Conservation (phyloP, 2,888 invertebrate species). For the Heliconius sara region DNA sequence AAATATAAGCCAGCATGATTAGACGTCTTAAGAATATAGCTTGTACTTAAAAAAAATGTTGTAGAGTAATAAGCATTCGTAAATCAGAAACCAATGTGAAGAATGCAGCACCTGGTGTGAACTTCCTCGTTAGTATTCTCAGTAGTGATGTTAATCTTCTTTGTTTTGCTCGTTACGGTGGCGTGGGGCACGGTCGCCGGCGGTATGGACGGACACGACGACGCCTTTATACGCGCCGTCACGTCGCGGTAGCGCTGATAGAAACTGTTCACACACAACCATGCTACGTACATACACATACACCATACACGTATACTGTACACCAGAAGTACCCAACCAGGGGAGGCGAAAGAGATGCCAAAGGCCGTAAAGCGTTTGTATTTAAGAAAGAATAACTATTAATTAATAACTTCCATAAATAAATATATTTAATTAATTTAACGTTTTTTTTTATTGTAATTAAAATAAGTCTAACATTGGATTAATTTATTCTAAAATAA, state of each 20-base stretch:
- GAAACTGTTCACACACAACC: constrained; percentile 86
- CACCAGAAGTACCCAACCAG: not conserved
- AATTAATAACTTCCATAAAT: no score
- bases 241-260: constrained; percentile 94
- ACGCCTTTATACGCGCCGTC: constrained; percentile 94
- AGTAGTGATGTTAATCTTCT: constrained; percentile 64
- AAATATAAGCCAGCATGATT: not conserved
- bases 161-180: constrained; percentile 64
- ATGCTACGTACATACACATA: constrained; percentile 46
- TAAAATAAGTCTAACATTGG: no score
- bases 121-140: constrained; percentile 74
- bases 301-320: constrained; percentile 18
- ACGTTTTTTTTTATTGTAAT: no score
- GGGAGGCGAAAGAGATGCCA: no score
- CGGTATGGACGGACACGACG: constrained; percentile 90
- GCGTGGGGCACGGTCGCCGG: constrained; percentile 79
- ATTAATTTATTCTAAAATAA: no score
- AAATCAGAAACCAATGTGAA: constrained; percentile 51
- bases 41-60: not conserved
- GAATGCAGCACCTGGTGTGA: constrained; percentile 75
- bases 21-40: not conserved
- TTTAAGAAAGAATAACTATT: no score
- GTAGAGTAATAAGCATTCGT: not conserved
- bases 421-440: no score
- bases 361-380: no score